Evolutionary conservation across 2,888 invertebrate species (phyloP).

Genomic region (Imbricaverruca yamaguchii): DNA sequence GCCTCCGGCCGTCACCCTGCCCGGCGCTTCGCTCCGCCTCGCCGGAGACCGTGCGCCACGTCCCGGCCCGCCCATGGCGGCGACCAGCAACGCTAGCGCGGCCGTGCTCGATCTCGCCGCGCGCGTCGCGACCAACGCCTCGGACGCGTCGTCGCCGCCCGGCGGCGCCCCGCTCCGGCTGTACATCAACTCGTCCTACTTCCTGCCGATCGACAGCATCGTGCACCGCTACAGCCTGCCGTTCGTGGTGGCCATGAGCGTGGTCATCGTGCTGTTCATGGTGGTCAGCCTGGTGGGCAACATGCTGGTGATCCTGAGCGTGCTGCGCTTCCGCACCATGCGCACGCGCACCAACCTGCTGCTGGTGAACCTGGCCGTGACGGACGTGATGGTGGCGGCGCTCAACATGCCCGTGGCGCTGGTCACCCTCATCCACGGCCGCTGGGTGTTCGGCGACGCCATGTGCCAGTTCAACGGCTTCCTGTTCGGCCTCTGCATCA

Average conservation of each 20-base stretch:
- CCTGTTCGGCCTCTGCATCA: constrained; percentile 42
- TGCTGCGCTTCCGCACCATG: constrained; percentile 43
- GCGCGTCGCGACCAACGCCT: too few species aligned
- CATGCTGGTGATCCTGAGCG: constrained; percentile 43
- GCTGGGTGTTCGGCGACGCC: constrained; percentile 41
- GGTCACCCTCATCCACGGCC: constrained; percentile 41
- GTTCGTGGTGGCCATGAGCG: constrained; percentile 38
- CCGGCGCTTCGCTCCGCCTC: too few species aligned
- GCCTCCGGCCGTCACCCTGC: too few species aligned
- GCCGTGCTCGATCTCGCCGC: too few species aligned
- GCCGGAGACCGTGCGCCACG: neutral
- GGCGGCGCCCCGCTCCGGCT: neutral
- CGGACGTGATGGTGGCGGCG: constrained; percentile 43
- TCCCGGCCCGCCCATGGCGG: neutral
- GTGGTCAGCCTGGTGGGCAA: constrained; percentile 42
- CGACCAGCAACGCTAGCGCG: neutral
- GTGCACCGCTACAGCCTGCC: constrained; percentile 33
- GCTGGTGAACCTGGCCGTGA: constrained; percentile 43
- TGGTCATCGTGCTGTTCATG: constrained; percentile 39
- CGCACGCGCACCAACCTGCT: constrained; percentile 45
- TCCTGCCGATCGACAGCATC: neutral
- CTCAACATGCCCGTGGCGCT: constrained; percentile 43
- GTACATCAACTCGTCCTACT: neutral
- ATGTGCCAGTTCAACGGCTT: constrained; percentile 44
- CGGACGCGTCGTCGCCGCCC: neutral